Conservation (phyloP, 2,888 invertebrate species). For the Tetheella fluctuosa region DNA sequence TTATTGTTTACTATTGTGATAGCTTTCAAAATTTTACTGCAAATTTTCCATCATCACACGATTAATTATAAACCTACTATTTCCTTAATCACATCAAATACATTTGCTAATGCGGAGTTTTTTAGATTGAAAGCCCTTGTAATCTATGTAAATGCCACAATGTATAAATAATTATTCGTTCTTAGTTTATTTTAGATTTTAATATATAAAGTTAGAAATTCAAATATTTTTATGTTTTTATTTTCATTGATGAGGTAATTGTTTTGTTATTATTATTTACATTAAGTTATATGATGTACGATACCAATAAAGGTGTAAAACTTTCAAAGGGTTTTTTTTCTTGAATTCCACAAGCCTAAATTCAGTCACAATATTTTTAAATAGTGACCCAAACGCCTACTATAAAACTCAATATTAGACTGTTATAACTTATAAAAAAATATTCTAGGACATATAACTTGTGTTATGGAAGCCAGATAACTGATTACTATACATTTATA, state of each 20-base stretch:
- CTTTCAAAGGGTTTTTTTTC: conserved; percentile 11
- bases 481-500: too few species aligned
- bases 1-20: conserved; percentile 19
- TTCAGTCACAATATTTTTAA: too few species aligned
- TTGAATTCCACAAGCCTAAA: not conserved
- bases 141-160: conserved; percentile 78
- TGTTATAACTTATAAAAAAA: too few species aligned
- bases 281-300: conserved; percentile 70
- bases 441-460: too few species aligned
- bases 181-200: conserved; percentile 64
- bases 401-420: too few species aligned
- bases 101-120: conserved; percentile 37
- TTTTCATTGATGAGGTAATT: conserved; percentile 67
- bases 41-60: conserved; percentile 25
- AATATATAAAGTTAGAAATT: conserved; percentile 61
- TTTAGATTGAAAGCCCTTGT: conserved; percentile 62
- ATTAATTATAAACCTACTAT: conserved; percentile 17
- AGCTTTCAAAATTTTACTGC: conserved; percentile 29
- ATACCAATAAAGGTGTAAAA: conserved; percentile 61
- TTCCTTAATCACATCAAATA: conserved; percentile 32
- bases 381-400: too few species aligned
- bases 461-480: too few species aligned
- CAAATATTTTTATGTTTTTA: conserved; percentile 63
- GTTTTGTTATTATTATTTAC: conserved; percentile 73
- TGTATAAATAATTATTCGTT: conserved; percentile 67